Percentiles rank a stretch among this genome's conserved stretches.
phyloP scores from a whole-genome alignment of 2,113 vertebrate genomes.

The Cepphus grylle region DNA sequence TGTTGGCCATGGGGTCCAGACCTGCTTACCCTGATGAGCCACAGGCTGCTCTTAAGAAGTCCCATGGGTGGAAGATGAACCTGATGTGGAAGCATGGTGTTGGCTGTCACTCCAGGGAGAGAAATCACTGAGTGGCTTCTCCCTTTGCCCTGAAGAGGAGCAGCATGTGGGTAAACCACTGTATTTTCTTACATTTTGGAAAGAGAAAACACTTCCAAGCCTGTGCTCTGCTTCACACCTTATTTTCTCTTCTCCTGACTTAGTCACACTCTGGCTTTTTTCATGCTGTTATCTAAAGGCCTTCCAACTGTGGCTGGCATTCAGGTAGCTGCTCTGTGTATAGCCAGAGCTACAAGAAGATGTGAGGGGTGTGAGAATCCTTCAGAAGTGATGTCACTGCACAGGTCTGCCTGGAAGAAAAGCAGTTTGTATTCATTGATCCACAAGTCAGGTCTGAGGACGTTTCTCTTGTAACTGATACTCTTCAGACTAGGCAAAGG shows the following conservation, averaged over 20 bases:
- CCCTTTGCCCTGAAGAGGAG: background rate
- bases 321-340: background rate
- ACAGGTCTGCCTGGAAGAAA: background rate
- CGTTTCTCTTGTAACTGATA: background rate
- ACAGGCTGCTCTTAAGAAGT: background rate
- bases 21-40: background rate
- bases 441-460: background rate
- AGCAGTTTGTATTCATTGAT: background rate
- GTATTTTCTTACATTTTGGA: background rate
- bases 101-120: background rate
- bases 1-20: background rate
- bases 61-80: background rate
- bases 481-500: background rate
- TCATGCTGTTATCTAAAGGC: background rate
- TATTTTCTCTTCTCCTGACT: background rate
- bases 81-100: background rate
- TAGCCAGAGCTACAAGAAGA: background rate
- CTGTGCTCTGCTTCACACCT: background rate
- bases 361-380: background rate
- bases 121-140: background rate
- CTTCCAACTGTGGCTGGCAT: background rate
- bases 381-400: background rate
- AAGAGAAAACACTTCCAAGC: background rate
- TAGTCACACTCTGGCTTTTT: background rate
- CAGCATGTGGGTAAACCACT: background rate